Base-by-base conservation (phyloP, 2,888 invertebrate genomes). In the Mythimna albipuncta region DNA sequence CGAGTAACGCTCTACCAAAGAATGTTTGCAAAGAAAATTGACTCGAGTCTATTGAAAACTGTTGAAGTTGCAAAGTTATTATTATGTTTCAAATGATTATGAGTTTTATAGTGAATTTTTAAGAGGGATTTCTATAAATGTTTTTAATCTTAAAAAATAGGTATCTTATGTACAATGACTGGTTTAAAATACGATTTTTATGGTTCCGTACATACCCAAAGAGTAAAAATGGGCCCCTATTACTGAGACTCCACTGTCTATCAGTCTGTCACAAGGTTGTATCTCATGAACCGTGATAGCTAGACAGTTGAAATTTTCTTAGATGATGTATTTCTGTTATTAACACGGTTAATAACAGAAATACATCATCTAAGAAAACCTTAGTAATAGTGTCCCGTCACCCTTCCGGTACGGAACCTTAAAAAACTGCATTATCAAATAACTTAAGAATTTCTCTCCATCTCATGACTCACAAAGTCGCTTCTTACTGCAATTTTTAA, bases 1-100 rank as follows among this genome's bases (percentile, higher is more conserved):
- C 52, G 55, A 79, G 66, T 69, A 62, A 65, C 32, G 63, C 72
- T 73, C 69, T 21, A 72, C 47, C 59, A 57, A 38, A 77, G 62
- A 70, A 68, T 72, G 71, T 81, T 84, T 75, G 68, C 77, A 47
- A 62, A 82, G 83, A 85, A 79, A 81, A 85, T 76, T 77, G 67
- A 75, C n/a, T 77, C 35, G 54, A 69, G 52, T 44, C 58, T 52
- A 64, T 65, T 64, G 63, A 73, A 69, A 67, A 72, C 38, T 75
- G 50, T 68, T 69, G 52, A 61, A 75, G 52, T 82, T 61, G 44
- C 44, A 67, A 69, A 64, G 50, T 64, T 74, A 35, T 58, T 5
- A 79, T 72, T 59, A 38, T 77, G 35, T 44, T 62, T 55, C 6
- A n/a, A 66, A 76, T 81, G 21, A 32, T 35, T 13, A 52, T 55